Evolutionary conservation across 2,888 invertebrate species (phyloP).

Genomic region (Ferrisia virgata): DNA sequence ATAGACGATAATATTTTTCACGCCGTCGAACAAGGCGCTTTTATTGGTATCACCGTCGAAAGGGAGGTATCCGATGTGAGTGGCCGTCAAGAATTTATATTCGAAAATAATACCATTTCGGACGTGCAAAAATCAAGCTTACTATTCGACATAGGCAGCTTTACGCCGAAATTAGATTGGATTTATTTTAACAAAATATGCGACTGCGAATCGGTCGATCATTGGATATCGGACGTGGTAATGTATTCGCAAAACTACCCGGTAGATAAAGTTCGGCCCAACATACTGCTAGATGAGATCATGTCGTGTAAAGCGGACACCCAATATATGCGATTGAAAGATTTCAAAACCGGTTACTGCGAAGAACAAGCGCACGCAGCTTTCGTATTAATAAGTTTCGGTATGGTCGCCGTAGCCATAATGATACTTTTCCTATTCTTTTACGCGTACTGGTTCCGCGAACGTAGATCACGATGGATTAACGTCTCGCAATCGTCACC

Average conservation of each 20-base stretch:
- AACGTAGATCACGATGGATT: constrained; percentile 47
- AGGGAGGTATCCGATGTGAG: constrained; percentile 53
- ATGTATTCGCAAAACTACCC: constrained; percentile 35
- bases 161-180: constrained; percentile 60
- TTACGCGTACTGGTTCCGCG: constrained; percentile 46
- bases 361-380: constrained; percentile 14
- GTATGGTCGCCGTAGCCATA: constrained; percentile 38
- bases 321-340: constrained; percentile 35
- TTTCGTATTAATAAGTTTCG: constrained; percentile 21
- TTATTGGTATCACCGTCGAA: constrained; percentile 57
- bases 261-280: background rate
- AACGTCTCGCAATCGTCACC: constrained; percentile 49
- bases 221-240: constrained; percentile 38
- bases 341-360: constrained; percentile 32
- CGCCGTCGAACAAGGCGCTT: constrained; percentile 61
- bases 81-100: constrained; percentile 57
- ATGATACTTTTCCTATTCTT: background rate
- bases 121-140: constrained; percentile 61
- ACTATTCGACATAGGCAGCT: constrained; percentile 59
- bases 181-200: constrained; percentile 62
- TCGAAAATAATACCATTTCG: constrained; percentile 65
- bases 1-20: constrained; percentile 66
- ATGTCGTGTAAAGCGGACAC: constrained; percentile 24
- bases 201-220: constrained; percentile 55
- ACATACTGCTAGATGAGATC: constrained; percentile 17